Conservation (phyloP, 2,888 invertebrate genomes). For the Ctena decussata region DNA sequence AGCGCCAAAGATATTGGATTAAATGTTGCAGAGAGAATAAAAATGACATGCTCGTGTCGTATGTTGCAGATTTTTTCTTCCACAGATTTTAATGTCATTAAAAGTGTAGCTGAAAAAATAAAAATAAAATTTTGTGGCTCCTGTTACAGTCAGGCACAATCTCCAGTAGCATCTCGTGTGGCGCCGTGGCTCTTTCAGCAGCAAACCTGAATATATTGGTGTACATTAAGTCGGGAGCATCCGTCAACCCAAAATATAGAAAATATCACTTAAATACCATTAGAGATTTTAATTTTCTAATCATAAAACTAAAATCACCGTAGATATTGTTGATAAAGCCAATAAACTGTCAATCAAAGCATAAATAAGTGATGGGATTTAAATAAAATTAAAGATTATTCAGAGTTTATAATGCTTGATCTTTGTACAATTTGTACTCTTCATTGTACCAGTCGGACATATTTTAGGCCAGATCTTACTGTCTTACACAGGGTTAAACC, state of each 20-base stretch:
- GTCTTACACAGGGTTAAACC: no score
- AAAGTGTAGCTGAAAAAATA: no score
- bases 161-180: not conserved
- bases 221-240: not conserved
- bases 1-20: no score
- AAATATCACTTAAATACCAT: constrained; percentile 7
- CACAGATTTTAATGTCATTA: no score
- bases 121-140: not conserved
- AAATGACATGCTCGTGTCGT: no score
- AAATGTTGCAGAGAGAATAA: no score
- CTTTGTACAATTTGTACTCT: no score
- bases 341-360: not conserved
- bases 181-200: not conserved
- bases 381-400: constrained; percentile 13
- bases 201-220: not conserved
- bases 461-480: no score
- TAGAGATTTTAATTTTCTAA: not conserved
- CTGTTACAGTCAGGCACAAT: not conserved
- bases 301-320: not conserved
- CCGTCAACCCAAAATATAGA: not conserved
- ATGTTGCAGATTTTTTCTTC: no score
- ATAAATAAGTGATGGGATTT: not conserved
- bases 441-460: no score
- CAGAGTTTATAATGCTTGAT: not conserved
- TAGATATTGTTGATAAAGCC: not conserved